phyloP scores from a whole-genome alignment of 2,113 vertebrate species.

The Microtus richardsoni region DNA sequence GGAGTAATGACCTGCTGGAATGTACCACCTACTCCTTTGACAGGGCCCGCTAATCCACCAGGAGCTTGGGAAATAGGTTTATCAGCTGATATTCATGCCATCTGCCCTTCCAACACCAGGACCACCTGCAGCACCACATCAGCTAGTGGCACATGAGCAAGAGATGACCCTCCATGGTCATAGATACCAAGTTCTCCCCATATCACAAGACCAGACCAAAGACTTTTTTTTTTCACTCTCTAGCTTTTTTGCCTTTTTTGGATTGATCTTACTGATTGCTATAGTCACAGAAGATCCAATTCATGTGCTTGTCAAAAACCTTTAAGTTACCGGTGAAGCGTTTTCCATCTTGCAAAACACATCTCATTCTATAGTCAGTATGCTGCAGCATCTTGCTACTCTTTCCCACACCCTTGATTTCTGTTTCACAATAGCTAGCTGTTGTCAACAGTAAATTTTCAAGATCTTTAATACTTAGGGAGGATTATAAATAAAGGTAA shows the following conservation, averaged over 20 bases:
- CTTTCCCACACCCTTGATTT: slow-evolving; percentile 95
- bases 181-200: slow-evolving; percentile 97
- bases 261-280: slow-evolving; percentile 99
- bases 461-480: slow-evolving; percentile 50
- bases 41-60: slow-evolving; percentile 95
- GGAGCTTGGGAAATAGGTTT: slow-evolving; percentile 97
- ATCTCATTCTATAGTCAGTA: slow-evolving; percentile 98
- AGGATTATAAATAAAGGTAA: slow-evolving; percentile 68
- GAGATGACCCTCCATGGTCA: slow-evolving; percentile 98
- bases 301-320: slow-evolving; percentile 99
- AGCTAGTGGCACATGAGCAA: slow-evolving; percentile 95
- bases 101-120: slow-evolving; percentile 96
- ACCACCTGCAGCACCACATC: slow-evolving; percentile 97
- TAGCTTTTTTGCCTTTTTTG: slow-evolving; percentile 98
- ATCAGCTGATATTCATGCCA: slow-evolving; percentile 94
- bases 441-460: slow-evolving; percentile 24
- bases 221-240: slow-evolving; percentile 96
- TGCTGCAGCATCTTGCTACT: slow-evolving; percentile 99
- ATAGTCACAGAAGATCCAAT: slow-evolving; percentile 97
- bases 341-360: slow-evolving; percentile 96
- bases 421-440: slow-evolving; percentile 27
- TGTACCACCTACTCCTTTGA: slow-evolving; percentile 96
- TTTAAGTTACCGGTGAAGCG: slow-evolving; percentile 99
- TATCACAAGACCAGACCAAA: slow-evolving; percentile 95
- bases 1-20: slow-evolving; percentile 99